Base-by-base conservation (phyloP, 2,888 invertebrate genomes). In the Xylota segnis region DNA sequence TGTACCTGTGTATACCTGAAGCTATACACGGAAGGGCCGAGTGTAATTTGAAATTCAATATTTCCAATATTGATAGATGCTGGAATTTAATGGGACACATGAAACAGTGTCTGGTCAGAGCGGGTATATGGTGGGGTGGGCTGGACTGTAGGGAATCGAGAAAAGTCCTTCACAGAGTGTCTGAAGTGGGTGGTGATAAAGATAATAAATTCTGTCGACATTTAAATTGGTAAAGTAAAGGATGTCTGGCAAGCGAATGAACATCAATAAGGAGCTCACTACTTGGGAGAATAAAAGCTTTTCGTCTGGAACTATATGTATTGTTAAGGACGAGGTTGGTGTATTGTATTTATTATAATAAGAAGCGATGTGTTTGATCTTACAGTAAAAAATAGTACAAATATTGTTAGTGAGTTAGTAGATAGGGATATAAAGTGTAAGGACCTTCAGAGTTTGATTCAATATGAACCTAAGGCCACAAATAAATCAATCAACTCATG, bases 191-290 rank as follows among this genome's bases (percentile, higher is more conserved):
- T 9, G 10, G 27, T 52, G 68, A 40, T 68, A 40, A 40, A n/a
- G 43, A 37, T 37, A 68, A 68, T 68, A 68, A 54, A 66, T 66
- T 37, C 18, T 16, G 52, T 37, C 37, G 16, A 56, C 68, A 70
- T 70, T 56, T 27, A 29, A 43, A 70, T 56, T 56, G 68, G 16
- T 65, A 37, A 27, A 10, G 32, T n/a, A 50, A 23, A 18, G 12
- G 12, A 5, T 66, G 52, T 70, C 70, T 56, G 45, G 56, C 18
- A 29, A 12, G 12, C 4, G 32, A 70, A 56, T 40, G 40, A 68
- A 37, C 68, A 68, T 43, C 54, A 54, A 68, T 56, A 70, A 56
- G 45, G 29, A 45, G 37, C 54, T 54, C n/a, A 40, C 50, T 23
- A 37, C 34, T 52, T 66, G 34, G 7, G n/a, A 50, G 9, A 23